Percentiles rank a stretch among this genome's conserved stretches.
These are phyloP conservation scores for Dryobotodes eremita DNA, from an alignment of 2,888 invertebrate genomes.

Conservation along the genomic window DNA sequence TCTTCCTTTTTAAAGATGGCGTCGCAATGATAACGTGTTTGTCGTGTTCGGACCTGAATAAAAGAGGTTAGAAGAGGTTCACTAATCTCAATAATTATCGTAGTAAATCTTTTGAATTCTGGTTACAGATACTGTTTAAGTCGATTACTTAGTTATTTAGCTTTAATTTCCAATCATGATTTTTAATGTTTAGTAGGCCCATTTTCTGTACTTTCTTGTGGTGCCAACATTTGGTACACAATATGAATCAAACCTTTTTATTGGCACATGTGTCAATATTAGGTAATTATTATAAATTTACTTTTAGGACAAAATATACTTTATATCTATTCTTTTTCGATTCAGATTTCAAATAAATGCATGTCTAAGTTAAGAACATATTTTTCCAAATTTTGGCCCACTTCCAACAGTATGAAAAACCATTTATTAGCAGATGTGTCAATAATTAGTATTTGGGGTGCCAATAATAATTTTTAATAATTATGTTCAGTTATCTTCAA, in stretches of 20 bases:
- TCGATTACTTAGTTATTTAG: constrained; percentile 3
- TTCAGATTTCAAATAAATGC: not conserved
- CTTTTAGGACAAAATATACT: not conserved
- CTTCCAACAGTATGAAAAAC: not conserved
- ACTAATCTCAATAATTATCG: not conserved
- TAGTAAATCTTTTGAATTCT: constrained; percentile 7
- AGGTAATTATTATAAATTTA: not conserved
- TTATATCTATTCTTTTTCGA: not conserved
- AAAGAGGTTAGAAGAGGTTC: constrained; percentile 2
- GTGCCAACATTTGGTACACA: too few relatives aligned
- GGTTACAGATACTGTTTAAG: constrained; percentile 11
- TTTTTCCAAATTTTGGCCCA: not conserved
- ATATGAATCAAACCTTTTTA: not conserved
- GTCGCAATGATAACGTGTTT: too few relatives aligned
- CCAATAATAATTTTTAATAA: constrained; percentile 7
- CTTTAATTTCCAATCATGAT: not conserved
- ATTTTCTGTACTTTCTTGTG: not conserved
- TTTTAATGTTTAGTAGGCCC: constrained; percentile 1
- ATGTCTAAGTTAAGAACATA: constrained; percentile 4
- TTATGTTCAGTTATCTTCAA: constrained; percentile 12
- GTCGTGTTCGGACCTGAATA: too few relatives aligned
- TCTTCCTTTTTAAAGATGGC: constrained; percentile 11
- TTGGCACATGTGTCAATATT: constrained; percentile 9
- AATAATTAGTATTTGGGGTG: constrained; percentile 17
- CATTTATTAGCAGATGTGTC: constrained; percentile 7